These are phyloP conservation scores for Girardinus metallicus DNA, from an alignment of 2,797 vertebrate genomes.

Conservation along the genomic window DNA sequence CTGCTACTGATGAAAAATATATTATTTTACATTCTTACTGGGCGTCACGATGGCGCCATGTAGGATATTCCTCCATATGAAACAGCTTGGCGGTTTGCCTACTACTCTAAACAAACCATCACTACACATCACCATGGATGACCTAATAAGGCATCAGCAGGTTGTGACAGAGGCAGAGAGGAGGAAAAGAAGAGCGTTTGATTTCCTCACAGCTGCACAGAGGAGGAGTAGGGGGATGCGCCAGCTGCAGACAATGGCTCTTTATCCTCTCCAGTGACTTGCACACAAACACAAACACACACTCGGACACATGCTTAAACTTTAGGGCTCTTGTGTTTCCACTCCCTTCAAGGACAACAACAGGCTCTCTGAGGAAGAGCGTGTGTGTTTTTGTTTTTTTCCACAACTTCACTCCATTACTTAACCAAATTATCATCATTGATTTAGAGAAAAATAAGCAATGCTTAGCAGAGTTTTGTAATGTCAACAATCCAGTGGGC, in stretches of 20 bases:
- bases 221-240: slow-evolving; percentile 79
- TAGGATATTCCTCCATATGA: neutral
- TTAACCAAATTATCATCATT: slow-evolving; percentile 11
- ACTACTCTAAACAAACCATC: slow-evolving; percentile 30
- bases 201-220: slow-evolving; percentile 87
- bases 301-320: slow-evolving; percentile 47
- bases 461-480: neutral
- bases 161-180: slow-evolving; percentile 73
- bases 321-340: slow-evolving; percentile 71
- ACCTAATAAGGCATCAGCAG: slow-evolving; percentile 74
- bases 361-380: slow-evolving; percentile 56
- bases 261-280: slow-evolving; percentile 77
- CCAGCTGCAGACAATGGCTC: slow-evolving; percentile 87
- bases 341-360: slow-evolving; percentile 68
- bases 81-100: slow-evolving; percentile 43
- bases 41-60: neutral
- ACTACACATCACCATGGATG: slow-evolving; percentile 64
- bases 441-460: neutral
- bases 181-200: slow-evolving; percentile 82
- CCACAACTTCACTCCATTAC: slow-evolving; percentile 33
- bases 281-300: slow-evolving; percentile 57
- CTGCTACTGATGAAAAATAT: neutral
- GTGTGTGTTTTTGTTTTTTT: slow-evolving; percentile 16
- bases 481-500: neutral
- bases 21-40: neutral